Evolutionary conservation across 2,888 invertebrate species (phyloP).

Genomic region (Melieria omissa): DNA sequence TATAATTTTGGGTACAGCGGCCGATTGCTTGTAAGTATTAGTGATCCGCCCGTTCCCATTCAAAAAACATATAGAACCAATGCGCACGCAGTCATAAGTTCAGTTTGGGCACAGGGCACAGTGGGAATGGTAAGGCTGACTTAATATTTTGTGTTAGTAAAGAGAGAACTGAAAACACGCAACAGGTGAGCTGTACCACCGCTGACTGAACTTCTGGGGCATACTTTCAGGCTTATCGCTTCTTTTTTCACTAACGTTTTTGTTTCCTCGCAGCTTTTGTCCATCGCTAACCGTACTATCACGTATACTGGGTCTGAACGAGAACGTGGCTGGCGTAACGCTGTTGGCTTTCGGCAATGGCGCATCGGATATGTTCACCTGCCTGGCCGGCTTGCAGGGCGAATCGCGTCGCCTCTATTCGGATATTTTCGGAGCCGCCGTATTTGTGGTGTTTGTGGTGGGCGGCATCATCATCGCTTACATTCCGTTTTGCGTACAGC

Average conservation of each 20-base stretch:
- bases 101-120: too few species aligned
- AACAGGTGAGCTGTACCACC: too few species aligned
- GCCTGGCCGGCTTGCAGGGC: conserved; percentile 67
- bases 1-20: conserved; percentile 69
- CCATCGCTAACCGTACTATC: conserved; percentile 69
- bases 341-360: conserved; percentile 78
- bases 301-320: conserved; percentile 67
- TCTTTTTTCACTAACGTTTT: neutral
- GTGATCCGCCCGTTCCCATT: too few species aligned
- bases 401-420: conserved; percentile 63
- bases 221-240: neutral
- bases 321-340: conserved; percentile 74
- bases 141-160: too few species aligned
- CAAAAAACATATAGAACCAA: too few species aligned
- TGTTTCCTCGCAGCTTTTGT: conserved; percentile 67
- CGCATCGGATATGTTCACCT: conserved; percentile 76
- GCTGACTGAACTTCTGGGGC: neutral
- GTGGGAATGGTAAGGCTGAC: too few species aligned
- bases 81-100: too few species aligned
- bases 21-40: conserved; percentile 70
- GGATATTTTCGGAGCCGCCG: conserved; percentile 70
- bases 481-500: conserved; percentile 68
- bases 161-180: too few species aligned
- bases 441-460: conserved; percentile 73
- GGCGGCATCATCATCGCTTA: conserved; percentile 69